Percentiles rank a stretch among this genome's conserved stretches.
phyloP scores from a whole-genome alignment of 1,140 invertebrate species.

The Adelges cooleyi region DNA sequence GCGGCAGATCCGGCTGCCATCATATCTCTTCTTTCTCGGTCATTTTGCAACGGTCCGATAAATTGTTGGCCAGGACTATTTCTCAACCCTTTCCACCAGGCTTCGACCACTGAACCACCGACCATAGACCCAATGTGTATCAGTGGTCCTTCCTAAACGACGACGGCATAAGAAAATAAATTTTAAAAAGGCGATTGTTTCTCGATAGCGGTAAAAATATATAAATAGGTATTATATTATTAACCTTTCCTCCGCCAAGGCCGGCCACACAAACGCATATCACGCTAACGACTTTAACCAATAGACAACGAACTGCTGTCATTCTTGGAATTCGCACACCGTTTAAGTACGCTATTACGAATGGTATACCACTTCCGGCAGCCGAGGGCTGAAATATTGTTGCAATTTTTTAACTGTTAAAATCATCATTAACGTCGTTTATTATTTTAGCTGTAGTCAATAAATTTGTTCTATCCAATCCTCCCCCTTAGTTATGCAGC shows the following conservation, averaged over 20 bases:
- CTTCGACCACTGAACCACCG: constrained; percentile 49
- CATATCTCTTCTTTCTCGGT: constrained; percentile 97
- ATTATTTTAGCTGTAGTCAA: no score
- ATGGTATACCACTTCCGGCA: constrained; percentile 92
- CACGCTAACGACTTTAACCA: constrained; percentile 86
- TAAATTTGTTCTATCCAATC: no score
- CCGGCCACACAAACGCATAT: constrained; percentile 89
- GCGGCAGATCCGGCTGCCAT: constrained; percentile 50
- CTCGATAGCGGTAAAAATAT: no score
- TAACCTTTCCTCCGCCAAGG: constrained; percentile 87
- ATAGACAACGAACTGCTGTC: constrained; percentile 82
- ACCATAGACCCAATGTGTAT: constrained; percentile 96
- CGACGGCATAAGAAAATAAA: neutral
- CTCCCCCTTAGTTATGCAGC: no score
- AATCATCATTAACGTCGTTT: no score
- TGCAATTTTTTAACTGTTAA: no score
- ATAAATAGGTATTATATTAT: neutral
- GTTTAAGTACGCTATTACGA: constrained; percentile 98
- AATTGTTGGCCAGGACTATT: constrained; percentile 89
- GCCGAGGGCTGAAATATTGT: constrained; percentile 63
- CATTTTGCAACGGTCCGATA: constrained; percentile 81
- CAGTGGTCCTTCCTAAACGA: constrained; percentile 92
- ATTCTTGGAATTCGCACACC: constrained; percentile 90
- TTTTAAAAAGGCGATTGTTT: neutral
- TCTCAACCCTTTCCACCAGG: constrained; percentile 23